These are phyloP conservation scores for Heteromurus nitidus DNA, from an alignment of 2,888 invertebrate species.

Conservation along the genomic window DNA sequence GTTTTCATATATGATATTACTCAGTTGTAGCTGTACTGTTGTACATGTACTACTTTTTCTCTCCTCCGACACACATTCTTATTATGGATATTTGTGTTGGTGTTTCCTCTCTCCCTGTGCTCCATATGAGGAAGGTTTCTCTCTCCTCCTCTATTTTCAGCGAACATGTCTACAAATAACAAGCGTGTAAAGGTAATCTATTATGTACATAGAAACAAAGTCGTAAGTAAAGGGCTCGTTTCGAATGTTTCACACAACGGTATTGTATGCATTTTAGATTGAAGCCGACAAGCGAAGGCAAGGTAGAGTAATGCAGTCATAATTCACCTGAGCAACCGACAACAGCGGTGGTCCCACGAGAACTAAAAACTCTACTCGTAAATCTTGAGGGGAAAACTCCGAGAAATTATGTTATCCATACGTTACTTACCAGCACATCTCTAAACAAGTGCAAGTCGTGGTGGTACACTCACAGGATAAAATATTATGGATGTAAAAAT, in stretches of 20 bases:
- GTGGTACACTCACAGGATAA: not conserved
- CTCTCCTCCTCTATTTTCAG: not conserved
- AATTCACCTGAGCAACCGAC: conserved; percentile 73
- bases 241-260: conserved; percentile 15
- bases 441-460: no score
- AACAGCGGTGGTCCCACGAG: conserved; percentile 73
- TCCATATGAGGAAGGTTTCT: not conserved
- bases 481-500: not conserved
- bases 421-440: not conserved
- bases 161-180: conserved; percentile 12
- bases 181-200: conserved; percentile 45
- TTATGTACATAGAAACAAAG: conserved; percentile 39
- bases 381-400: conserved; percentile 72
- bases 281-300: conserved; percentile 61
- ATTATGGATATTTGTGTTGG: no score
- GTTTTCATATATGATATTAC: no score
- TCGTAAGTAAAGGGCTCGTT: conserved; percentile 38
- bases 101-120: not conserved
- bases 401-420: conserved; percentile 69
- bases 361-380: conserved; percentile 73
- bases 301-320: conserved; percentile 71
- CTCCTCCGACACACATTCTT: no score
- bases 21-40: no score
- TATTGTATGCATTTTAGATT: conserved; percentile 63
- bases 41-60: no score